Evolutionary conservation across 2,888 invertebrate species (phyloP).

Genomic region (Stictocephala bisonia): DNA sequence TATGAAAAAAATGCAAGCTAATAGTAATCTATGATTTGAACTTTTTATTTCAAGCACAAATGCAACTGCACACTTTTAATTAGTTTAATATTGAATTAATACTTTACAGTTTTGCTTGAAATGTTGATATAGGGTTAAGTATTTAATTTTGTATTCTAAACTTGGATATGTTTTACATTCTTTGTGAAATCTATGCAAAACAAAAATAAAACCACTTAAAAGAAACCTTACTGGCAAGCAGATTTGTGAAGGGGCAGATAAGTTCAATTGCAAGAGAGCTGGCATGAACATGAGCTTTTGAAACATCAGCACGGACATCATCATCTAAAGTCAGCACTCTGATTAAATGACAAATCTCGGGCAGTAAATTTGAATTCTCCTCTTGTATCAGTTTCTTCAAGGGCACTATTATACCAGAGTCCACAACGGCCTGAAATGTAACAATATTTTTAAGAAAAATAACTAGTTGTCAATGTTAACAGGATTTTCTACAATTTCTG

Average conservation of each 20-base stretch:
- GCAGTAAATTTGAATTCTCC: constrained; percentile 10
- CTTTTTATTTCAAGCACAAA: too few relatives aligned
- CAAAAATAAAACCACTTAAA: not conserved
- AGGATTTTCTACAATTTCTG: too few relatives aligned
- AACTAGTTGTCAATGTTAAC: too few relatives aligned
- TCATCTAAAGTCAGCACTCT: constrained; percentile 85
- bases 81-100: too few relatives aligned
- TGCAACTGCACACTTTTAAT: too few relatives aligned
- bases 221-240: constrained; percentile 73
- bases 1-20: too few relatives aligned
- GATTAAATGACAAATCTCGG: constrained; percentile 74
- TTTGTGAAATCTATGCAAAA: not conserved
- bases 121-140: too few relatives aligned
- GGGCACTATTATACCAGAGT: not conserved
- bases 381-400: not conserved
- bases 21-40: too few relatives aligned
- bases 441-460: too few relatives aligned
- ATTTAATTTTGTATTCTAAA: too few relatives aligned
- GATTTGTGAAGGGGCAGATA: constrained; percentile 73
- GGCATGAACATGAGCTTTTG: constrained; percentile 87
- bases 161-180: not conserved
- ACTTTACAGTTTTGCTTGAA: too few relatives aligned
- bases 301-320: constrained; percentile 88
- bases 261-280: constrained; percentile 77
- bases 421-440: constrained; percentile 11